Conservation (phyloP, 2,113 vertebrate species). For the Callopanchax toddi region DNA sequence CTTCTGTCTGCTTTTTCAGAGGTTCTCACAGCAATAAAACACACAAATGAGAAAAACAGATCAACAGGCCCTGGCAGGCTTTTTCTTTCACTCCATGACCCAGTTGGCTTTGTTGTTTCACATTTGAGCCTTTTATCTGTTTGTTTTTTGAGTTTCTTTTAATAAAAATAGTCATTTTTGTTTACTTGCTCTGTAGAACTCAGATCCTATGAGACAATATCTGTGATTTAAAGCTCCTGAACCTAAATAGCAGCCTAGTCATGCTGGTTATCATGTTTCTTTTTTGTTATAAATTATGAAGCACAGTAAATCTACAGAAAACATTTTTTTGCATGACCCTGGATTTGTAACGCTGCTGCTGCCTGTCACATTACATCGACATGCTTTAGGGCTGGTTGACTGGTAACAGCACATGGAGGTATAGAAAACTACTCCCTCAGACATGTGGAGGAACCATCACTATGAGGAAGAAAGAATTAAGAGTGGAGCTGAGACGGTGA, state of each 20-base stretch:
- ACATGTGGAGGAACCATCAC: constrained; percentile 68
- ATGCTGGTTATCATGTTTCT: constrained; percentile 26
- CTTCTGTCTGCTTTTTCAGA: constrained; percentile 38
- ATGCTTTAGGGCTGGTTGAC: constrained; percentile 29
- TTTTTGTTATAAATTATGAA: constrained; percentile 36
- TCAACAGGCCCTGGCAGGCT: constrained; percentile 14
- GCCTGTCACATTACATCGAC: constrained; percentile 51
- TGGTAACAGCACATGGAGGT: constrained; percentile 42
- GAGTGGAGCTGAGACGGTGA: constrained; percentile 25
- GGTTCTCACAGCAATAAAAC: constrained; percentile 67
- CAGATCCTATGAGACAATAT: background rate
- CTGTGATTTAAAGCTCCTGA: no score
- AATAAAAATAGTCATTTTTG: background rate
- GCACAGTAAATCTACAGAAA: constrained; percentile 42
- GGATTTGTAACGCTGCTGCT: constrained; percentile 43
- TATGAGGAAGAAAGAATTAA: constrained; percentile 34
- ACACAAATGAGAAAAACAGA: constrained; percentile 54
- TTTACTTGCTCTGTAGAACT: background rate
- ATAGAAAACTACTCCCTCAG: constrained; percentile 53
- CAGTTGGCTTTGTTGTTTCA: constrained; percentile 12
- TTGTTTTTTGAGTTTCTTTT: background rate
- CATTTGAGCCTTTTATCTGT: background rate
- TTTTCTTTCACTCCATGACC: constrained; percentile 17
- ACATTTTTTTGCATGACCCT: constrained; percentile 42
- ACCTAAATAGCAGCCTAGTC: background rate